These are phyloP conservation scores for Sus cebifrons DNA, from an alignment of 2,797 vertebrate species.

Conservation along the genomic window DNA sequence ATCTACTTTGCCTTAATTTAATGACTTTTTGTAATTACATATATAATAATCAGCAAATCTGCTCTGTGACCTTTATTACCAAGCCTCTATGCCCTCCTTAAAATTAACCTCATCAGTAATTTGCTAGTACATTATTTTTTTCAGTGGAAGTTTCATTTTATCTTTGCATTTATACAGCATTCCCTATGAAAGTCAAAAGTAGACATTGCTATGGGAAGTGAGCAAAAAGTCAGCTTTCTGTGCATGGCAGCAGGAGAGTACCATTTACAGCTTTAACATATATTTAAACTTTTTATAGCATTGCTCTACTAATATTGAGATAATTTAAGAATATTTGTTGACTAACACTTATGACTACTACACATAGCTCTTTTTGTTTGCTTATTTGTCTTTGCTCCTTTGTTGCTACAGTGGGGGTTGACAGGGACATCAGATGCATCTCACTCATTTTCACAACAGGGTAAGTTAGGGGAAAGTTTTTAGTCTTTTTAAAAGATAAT, in stretches of 20 bases:
- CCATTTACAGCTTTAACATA: neutral
- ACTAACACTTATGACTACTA: neutral
- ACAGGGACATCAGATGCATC: neutral
- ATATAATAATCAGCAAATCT: neutral
- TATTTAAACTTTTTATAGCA: neutral
- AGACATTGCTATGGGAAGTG: neutral
- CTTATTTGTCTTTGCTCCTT: neutral
- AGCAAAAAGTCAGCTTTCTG: neutral
- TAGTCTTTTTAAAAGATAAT: neutral
- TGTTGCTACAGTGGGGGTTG: neutral
- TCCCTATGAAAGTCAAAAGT: constrained; percentile 41
- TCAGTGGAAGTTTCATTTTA: neutral
- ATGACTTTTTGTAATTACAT: neutral
- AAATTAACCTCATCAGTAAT: neutral
- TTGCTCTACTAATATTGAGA: neutral
- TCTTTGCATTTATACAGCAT: constrained; percentile 23
- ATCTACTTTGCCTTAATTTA: neutral
- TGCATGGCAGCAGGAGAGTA: neutral
- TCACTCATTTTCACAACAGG: neutral
- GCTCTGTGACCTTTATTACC: neutral
- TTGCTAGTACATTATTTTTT: constrained; percentile 17
- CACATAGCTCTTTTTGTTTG: neutral
- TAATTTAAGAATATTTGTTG: neutral
- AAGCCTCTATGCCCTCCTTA: neutral
- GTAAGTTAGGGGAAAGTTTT: neutral